phyloP scores from a whole-genome alignment of 2,888 invertebrate genomes.

The Nudaria mundana region DNA sequence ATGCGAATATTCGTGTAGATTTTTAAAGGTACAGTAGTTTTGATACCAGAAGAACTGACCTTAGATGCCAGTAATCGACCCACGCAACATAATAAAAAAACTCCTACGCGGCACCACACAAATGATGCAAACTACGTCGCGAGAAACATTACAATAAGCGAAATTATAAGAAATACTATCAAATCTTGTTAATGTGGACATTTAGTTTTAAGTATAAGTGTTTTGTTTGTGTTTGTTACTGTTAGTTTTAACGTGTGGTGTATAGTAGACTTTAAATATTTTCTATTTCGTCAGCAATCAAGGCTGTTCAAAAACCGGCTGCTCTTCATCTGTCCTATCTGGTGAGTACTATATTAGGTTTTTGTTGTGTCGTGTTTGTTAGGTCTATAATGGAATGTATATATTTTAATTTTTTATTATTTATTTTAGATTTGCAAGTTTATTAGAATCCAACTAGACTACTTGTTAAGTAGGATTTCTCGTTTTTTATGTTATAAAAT shows the following conservation, averaged over 20 bases:
- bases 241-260: constrained; percentile 7
- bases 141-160: constrained; percentile 47
- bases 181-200: constrained; percentile 20
- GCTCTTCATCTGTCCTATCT: constrained; percentile 27
- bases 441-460: no score
- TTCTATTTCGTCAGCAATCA: constrained; percentile 44
- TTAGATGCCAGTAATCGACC: constrained; percentile 67
- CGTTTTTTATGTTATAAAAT: no score
- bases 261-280: constrained; percentile 29
- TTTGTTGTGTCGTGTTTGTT: no score
- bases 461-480: no score
- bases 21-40: constrained; percentile 45
- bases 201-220: constrained; percentile 36
- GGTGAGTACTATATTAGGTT: constrained; percentile 38
- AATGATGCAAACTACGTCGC: constrained; percentile 47
- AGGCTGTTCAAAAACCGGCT: constrained; percentile 44
- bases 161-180: constrained; percentile 46
- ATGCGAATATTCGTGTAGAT: constrained; percentile 42
- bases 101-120: constrained; percentile 65
- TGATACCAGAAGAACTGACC: constrained; percentile 58
- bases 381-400: no score
- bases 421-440: no score
- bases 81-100: constrained; percentile 68
- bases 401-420: no score
- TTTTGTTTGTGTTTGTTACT: constrained; percentile 11